phyloP scores from a whole-genome alignment of 1,140 invertebrate genomes.

The Zaprionus vittiger region DNA sequence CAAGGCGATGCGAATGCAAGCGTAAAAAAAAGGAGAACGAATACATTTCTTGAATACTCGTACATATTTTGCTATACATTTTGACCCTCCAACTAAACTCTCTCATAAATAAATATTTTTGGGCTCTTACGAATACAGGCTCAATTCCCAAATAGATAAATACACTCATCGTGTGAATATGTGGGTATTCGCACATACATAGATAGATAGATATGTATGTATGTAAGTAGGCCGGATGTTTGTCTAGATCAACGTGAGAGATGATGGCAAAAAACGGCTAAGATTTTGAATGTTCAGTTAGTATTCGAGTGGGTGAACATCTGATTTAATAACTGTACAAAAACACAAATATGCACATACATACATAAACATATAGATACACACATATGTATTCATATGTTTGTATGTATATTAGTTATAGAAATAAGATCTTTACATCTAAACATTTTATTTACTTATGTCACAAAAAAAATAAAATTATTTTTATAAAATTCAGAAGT shows the following conservation, averaged over 20 bases:
- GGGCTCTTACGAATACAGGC: slow-evolving; percentile 14
- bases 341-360: slow-evolving; percentile 5
- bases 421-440: slow-evolving; percentile 9
- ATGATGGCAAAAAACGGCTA: slow-evolving; percentile 15
- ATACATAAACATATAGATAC: slow-evolving; percentile 2
- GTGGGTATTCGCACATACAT: not conserved
- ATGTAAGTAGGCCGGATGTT: slow-evolving; percentile 39
- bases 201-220: not conserved
- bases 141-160: slow-evolving; percentile 16
- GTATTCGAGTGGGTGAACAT: not conserved
- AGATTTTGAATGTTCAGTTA: slow-evolving; percentile 15
- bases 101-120: slow-evolving; percentile 34
- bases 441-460: slow-evolving; percentile 26
- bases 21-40: slow-evolving; percentile 14
- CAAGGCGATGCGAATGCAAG: slow-evolving; percentile 19
- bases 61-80: slow-evolving; percentile 1
- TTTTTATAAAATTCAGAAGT: slow-evolving; percentile 13
- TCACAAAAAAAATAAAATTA: slow-evolving; percentile 24
- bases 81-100: slow-evolving; percentile 6
- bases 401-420: not conserved
- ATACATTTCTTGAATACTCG: not conserved
- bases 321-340: not conserved
- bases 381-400: not conserved
- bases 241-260: slow-evolving; percentile 4
- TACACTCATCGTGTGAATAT: slow-evolving; percentile 2